Base-by-base conservation (phyloP, 2,113 vertebrate species). In the Rafetus swinhoei region DNA sequence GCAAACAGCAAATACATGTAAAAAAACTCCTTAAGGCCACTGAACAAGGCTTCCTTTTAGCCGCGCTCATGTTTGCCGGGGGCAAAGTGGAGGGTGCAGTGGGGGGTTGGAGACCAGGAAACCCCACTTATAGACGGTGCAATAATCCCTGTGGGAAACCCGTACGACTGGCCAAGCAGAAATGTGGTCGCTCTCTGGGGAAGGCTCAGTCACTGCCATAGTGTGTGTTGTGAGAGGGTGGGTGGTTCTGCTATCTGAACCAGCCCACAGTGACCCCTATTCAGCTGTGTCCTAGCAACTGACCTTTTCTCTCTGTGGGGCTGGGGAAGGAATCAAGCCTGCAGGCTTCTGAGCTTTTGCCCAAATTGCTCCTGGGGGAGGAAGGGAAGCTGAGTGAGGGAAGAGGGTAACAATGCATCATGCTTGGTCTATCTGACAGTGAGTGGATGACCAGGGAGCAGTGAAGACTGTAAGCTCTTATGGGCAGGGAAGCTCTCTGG, bases 21-120 rank as follows among this genome's bases (percentile, higher is more conserved):
- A 1, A 96, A 92, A 95, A 93, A 4, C 6, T 25, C 25, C 12
- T 87, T 81, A 84, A 93, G 95, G 95, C 91, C 95, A 93, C 93
- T 97, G 79, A 91, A 90, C n/a, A 93, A 95, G 90, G 91, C 95
- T 96, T 97, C 92, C 92, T 97, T 95, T 92, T 84, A 95, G 93
- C 91, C 87, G 90, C 94, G 87, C 95, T 95, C 90, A 85, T 92
- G 0, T 89, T 86, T 95, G 82, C 92, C 92, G 93, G 94, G 91
- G 88, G 94, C 45, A 45, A 91, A 22, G 9, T 9, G 5, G 24
- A 21, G 8, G 12, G 53, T 12, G 10, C 53, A 54, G 18, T 29
- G 45, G 35, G 27, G 10, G 87, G 88, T 88, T 95, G 93, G 95
- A 88, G 95, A 93, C 91, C 94, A 95, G 94, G 89, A 92, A 95